Evolutionary conservation across 2,888 invertebrate genomes (phyloP), one percentile per base, ranked within the genome.

Genomic region (Megamerina dolium): DNA sequence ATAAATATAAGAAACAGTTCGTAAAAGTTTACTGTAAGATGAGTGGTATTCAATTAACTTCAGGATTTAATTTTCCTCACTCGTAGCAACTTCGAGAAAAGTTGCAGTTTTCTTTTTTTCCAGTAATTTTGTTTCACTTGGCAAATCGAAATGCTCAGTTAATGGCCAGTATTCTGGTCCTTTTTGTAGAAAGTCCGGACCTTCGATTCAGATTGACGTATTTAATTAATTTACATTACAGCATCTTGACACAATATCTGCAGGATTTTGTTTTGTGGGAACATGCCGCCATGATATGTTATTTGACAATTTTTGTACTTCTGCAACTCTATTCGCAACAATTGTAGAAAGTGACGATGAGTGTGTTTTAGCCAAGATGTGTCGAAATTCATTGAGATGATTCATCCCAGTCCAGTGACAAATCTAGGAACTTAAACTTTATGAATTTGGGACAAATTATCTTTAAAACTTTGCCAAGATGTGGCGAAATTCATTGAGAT

Each of bases 321-420:
- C 40, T 16, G 40, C 35, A 23, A 44, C 39, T 4, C 43, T 38
- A 29, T 38, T 37, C 2, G 38, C 27, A n/a, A 37, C 32, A 6
- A 38, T 17, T 8, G 5, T 19, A 8, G 34, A 6, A 13, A 10
- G 6, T 6, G 5, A 14, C 12, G 10, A 19, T 12, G 18, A 20
- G n/a, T 19, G 12, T 2, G n/a, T 19, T 21, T 14, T 33, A 12
- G 27, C 37, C 37, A 38, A 8, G 16, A 12, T 5, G 13, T 16
- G 3, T 33, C 8, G 10, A 43, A 29, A 18, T 40, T 31, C n/a
- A 17, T 5, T 8, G 39, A 19, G 9, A 44, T 10, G 30, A 6
- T 16, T 44, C 44, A 30, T 44, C 40, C 39, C 39, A 45, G 10
- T 35, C 26, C 3, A 45, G 5, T 43, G 26, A 43, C 38, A 29